Evolutionary conservation across 2,888 invertebrate genomes (phyloP), one percentile per base, ranked within the genome.

Genomic region (Ophion costatus): DNA sequence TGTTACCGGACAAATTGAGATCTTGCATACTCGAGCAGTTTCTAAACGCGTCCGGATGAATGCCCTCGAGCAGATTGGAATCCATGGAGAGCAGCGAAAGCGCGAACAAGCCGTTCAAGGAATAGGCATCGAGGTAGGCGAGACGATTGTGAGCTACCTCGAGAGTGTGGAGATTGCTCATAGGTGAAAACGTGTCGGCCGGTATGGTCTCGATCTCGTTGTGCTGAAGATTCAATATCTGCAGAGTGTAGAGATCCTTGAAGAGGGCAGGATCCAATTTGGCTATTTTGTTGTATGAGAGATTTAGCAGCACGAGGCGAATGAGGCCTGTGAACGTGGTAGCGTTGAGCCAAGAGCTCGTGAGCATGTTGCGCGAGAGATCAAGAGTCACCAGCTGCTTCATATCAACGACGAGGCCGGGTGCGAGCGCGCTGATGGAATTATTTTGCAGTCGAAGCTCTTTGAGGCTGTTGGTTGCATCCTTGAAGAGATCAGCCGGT

Each of bases 401-500:
- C 93, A 98, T 95, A 94, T 97, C 97, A 63, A 97, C 96, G 92
- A 98, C 97, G 78, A 98, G 95, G 88, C 97, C 97, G 0, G 98
- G 97, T 88, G 98, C 97, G 88, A 98, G 95, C 66, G 97, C 97
- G 93, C 97, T 96, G 90, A 98, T 97, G 29, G 98, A 97, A 95
- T 98, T 98, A 94, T 98, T 98, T 94, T 98, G 97, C 92, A 98
- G 94, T 94, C 98, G 97, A 91, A 98, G 96, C 94, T 98, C 98
- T 94, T 97, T 97, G 90, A 98, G 96, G 85, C 96, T 96, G 87
- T 96, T 96, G 75, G 96, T 95, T 90, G 96, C 96, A 94, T 98
- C 98, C 92, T 95, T 95, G 92, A 98, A 98, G 87, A 98, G 94
- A 91, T 97, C 97, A 86, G 97, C 96, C 64, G 98, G 98, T 88